Base-by-base conservation (phyloP, 2,888 invertebrate species). In the Drosophila niveifrons region DNA sequence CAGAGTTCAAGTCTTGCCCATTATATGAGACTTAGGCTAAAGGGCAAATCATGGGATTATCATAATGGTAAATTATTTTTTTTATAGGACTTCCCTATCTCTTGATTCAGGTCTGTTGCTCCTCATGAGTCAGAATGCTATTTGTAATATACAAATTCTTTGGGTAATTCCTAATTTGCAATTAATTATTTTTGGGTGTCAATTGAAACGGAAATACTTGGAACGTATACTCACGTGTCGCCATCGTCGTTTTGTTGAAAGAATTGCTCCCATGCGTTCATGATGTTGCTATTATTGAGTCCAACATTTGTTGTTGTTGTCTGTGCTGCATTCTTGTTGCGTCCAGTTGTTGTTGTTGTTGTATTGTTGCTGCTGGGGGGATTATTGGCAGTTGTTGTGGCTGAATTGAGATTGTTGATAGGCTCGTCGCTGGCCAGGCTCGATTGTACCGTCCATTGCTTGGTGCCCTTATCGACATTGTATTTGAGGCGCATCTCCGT, bases 171-270 rank as follows among this genome's bases (percentile, higher is more conserved):
- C 52, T 39, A 52, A 23, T 36, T 34, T 2, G 11, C 34, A 34
- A 34, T 48, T 1, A 13, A 13, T 1, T 15, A 28, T 50, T 13
- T 31, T 66, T 52, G 11, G 34, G 69, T 72, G 51, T 75, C 66
- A 62, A 75, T 59, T 47, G 7, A 15, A 67, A 18, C 74, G 79
- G 72, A 86, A 79, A 79, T 81, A 11, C 47, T 50, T 65, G 31
- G 18, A 7, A 28, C 28, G 23, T 6, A 29, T 66, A 95, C 97
- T 96, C 94, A 97, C 97, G 97, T 97, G 92, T 97, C 97, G 79
- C 97, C 97, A 83, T 97, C 96, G 75, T 96, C 95, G 91, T 97
- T 96, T 87, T 96, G 97, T 77, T 95, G 94, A 91, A 95, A 97
- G 80, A 95, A 95, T 79, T 94, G 92, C 85, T 95, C 94, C 94